A percentile compares a stretch with the other conserved stretches of the same genome.
These are phyloP conservation scores for Caenorhabditis inopinata DNA, from an alignment of 1,140 invertebrate species.

Conservation along the genomic window DNA sequence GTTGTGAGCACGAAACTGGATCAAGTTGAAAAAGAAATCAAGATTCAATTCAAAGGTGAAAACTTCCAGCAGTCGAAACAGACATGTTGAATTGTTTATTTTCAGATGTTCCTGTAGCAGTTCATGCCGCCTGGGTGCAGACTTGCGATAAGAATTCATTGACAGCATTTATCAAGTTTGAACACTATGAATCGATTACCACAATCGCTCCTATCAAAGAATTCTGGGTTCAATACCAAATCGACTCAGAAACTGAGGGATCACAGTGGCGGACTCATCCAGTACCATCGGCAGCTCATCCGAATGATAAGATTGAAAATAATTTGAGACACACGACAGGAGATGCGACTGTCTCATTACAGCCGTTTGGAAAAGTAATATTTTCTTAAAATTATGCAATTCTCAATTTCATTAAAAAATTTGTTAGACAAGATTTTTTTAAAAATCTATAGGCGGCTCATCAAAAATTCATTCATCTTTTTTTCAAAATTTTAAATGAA, in stretches of 20 bases:
- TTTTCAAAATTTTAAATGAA: too few relatives aligned
- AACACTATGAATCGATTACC: conserved; percentile 82
- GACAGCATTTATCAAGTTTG: conserved; percentile 80
- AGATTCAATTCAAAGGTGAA: conserved; percentile 83
- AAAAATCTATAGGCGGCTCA: background rate
- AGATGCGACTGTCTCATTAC: conserved; percentile 52
- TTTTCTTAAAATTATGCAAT: background rate
- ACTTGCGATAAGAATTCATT: conserved; percentile 72
- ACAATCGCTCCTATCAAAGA: conserved; percentile 59
- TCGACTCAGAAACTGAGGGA: conserved; percentile 59
- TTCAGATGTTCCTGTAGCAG: conserved; percentile 85
- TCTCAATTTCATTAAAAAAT: too few relatives aligned
- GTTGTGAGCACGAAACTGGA: conserved; percentile 86
- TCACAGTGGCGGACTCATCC: conserved; percentile 60
- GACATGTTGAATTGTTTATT: too few relatives aligned
- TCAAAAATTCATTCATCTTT: too few relatives aligned
- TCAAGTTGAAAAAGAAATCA: conserved; percentile 78
- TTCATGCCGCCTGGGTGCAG: conserved; percentile 72
- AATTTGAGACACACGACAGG: conserved; percentile 50
- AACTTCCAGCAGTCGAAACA: too few relatives aligned
- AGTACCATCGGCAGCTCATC: conserved; percentile 55
- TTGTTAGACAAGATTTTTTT: too few relatives aligned
- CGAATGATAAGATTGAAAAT: conserved; percentile 55
- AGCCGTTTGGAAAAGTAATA: conserved; percentile 61
- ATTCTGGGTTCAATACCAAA: conserved; percentile 64